Conservation (phyloP, 2,888 invertebrate genomes). For the Steinernema scapterisci region DNA sequence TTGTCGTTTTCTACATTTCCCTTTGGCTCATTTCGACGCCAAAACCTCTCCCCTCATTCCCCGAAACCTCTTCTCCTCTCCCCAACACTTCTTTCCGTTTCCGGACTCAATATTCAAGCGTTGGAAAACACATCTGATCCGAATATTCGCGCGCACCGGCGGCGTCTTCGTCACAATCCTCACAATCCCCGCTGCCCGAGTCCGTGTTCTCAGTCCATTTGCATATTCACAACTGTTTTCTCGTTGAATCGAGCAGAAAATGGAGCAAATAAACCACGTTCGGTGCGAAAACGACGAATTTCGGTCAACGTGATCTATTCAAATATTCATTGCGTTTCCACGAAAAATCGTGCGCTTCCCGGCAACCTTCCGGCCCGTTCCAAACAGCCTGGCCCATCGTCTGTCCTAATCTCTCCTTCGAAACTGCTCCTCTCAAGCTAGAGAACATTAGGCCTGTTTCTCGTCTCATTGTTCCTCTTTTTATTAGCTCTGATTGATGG, state of each 20-base stretch:
- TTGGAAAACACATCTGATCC: background rate
- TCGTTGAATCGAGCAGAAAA: background rate
- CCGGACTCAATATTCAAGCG: background rate
- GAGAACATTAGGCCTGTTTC: no score
- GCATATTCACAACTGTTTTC: no score
- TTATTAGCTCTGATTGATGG: no score
- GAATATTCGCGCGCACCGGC: background rate
- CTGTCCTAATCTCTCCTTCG: no score
- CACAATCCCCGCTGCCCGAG: background rate
- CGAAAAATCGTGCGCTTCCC: constrained; percentile 1
- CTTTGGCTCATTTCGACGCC: no score
- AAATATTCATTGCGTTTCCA: constrained; percentile 4
- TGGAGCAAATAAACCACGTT: background rate
- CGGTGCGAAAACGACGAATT: background rate
- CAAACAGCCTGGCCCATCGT: no score
- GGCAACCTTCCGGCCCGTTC: background rate
- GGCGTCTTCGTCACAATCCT: background rate
- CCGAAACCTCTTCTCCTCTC: background rate
- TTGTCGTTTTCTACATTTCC: no score
- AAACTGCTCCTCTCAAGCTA: no score
- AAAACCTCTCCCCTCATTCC: no score
- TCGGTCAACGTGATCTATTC: background rate
- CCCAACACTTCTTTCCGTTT: background rate
- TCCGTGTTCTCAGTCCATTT: background rate
- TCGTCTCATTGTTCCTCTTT: no score